These are phyloP conservation scores for Hemichromis elongatus DNA, from an alignment of 2,113 vertebrate genomes.

Conservation along the genomic window DNA sequence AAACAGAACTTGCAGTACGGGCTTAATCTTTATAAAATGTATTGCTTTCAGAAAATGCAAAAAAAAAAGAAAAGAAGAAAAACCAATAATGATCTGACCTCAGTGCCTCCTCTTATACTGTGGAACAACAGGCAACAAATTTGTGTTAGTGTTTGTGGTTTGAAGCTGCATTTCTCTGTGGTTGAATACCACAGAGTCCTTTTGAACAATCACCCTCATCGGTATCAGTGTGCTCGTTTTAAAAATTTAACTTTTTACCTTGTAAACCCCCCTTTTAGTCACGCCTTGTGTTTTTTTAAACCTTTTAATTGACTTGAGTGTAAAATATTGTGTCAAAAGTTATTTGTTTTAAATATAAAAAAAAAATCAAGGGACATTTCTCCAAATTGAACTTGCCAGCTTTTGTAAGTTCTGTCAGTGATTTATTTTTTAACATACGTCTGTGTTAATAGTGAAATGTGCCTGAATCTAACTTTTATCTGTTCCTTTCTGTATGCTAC, in stretches of 20 bases:
- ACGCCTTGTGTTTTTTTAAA: background rate
- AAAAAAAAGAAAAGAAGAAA: slow-evolving; percentile 52
- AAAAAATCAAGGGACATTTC: background rate
- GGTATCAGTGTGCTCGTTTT: slow-evolving; percentile 3
- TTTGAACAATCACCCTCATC: slow-evolving; percentile 2
- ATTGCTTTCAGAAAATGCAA: slow-evolving; percentile 57
- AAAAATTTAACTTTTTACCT: background rate
- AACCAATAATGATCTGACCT: slow-evolving; percentile 62
- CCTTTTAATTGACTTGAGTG: background rate
- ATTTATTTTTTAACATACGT: background rate
- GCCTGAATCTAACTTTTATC: slow-evolving; percentile 45
- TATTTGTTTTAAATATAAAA: background rate
- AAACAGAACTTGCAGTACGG: slow-evolving; percentile 25
- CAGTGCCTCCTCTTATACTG: slow-evolving; percentile 80
- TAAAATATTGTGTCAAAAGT: slow-evolving; percentile 32
- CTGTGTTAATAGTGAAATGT: slow-evolving; percentile 31
- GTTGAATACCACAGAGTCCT: background rate
- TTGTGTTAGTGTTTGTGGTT: background rate
- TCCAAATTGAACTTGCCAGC: background rate
- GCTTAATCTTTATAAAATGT: slow-evolving; percentile 8
- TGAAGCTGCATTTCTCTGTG: slow-evolving; percentile 20
- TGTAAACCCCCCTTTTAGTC: slow-evolving; percentile 8
- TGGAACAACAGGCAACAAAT: slow-evolving; percentile 22
- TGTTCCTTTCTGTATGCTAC: slow-evolving; percentile 25
- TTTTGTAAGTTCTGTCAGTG: background rate